Evolutionary conservation across 2,113 vertebrate species (phyloP), one percentile per base, ranked within the genome.

Genomic region (Apeltes quadracus): DNA sequence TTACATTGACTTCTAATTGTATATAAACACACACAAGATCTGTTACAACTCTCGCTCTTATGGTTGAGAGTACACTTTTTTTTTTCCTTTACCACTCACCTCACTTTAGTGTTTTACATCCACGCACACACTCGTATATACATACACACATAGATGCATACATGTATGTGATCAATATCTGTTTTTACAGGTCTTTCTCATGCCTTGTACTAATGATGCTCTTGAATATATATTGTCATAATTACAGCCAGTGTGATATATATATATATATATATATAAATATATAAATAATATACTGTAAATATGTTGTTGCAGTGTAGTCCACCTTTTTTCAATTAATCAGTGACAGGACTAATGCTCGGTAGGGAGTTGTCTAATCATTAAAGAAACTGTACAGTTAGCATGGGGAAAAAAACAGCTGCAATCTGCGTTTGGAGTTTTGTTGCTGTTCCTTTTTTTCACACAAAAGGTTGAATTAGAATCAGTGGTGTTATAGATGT

Each of bases 291-390:
- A 95, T 96, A 95, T 96, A 95, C 95, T 98, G 96, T 99, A 97
- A 96, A 98, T 98, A 98, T 93, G 93, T 94, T 97, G 95, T 96
- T 95, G 94, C 94, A 93, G 94, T 96, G 93, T 97, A 95, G 94
- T 96, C 92, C 95, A 93, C 93, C 89, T 95, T 88, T 85, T 81
- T 94, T 95, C 74, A 83, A 94, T 97, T 95, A 95, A 94, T 92
- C 94, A 94, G 94, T 95, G 94, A 93, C 93, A 93, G 93, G 95
- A 96, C 95, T 97, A 97, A 96, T 96, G 92, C 92, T 93, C 93
- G 92, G 95, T 96, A 95, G 88, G 88, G 94, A 95, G 90, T 93
- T 94, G 92, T 95, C 94, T 95, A 93, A 93, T 90, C 92, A 95
- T 94, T 14, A 13, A 22, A 94, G 94, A 94, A 91, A 76, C 34